A percentile compares a stretch with the other conserved stretches of the same genome.
Conservation (phyloP, 2,113 vertebrate genomes). For the Dolichotis patagonum region DNA sequence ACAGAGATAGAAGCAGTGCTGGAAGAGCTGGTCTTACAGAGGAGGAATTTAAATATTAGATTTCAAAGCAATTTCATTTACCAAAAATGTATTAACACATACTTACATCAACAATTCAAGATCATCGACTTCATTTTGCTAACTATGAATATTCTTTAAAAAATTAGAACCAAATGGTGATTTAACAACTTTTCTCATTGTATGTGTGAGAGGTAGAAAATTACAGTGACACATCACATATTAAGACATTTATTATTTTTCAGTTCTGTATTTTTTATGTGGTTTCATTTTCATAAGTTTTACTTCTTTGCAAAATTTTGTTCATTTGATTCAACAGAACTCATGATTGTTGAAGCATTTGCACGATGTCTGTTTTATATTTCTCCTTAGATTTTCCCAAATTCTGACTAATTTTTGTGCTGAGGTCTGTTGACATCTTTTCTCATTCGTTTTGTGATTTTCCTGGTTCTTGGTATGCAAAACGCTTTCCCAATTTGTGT, state of each 20-base stretch:
- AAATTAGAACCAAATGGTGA: not conserved
- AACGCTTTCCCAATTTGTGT: not conserved
- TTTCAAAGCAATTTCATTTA: not conserved
- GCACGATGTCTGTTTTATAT: not conserved
- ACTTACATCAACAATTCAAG: not conserved
- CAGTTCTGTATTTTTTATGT: not conserved
- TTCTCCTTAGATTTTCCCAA: not conserved
- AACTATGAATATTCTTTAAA: not conserved
- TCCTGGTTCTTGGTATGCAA: not conserved
- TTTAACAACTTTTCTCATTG: fast-evolving
- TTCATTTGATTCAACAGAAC: not conserved
- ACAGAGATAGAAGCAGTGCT: not conserved
- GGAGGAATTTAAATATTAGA: not conserved
- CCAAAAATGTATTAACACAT: not conserved
- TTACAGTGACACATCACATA: not conserved
- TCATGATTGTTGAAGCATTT: not conserved
- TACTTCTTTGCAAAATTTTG: not conserved
- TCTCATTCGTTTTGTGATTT: not conserved
- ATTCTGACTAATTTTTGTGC: not conserved
- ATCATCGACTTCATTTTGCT: not conserved
- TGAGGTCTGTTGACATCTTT: not conserved
- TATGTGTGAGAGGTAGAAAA: not conserved
- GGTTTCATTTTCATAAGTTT: not conserved
- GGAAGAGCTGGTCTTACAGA: not conserved
- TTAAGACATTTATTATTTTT: not conserved